Evolutionary conservation across 2,888 invertebrate genomes (phyloP), one percentile per base, ranked within the genome.

Genomic region (Bibio marci): DNA sequence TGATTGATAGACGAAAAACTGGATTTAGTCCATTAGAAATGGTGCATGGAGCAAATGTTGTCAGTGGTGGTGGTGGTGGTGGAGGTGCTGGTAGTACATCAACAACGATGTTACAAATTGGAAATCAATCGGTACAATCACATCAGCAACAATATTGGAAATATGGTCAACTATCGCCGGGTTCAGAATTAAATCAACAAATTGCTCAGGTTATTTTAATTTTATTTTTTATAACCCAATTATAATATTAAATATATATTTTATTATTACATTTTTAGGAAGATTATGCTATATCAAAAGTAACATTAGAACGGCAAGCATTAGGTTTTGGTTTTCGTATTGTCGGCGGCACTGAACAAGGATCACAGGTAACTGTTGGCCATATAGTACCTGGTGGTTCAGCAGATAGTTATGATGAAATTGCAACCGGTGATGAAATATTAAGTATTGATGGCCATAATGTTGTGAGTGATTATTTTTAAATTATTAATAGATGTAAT

Each of bases 271-370:
- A n/a, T n/a, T n/a, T n/a, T n/a, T n/a, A n/a, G n/a, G n/a, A n/a
- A n/a, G 50, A 50, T 30, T 60, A 52, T 38, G 55, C 58, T 22
- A 41, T 62, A 8, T 57, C 58, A 1, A 61, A 62, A 44, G 59
- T 95, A 8, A 80, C 85, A 1, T 63, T 97, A 38, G 80, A 82
- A 35, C 71, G 91, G n/a, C 87, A 90, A 50, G 82, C 87, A 28
- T 80, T 80, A 40, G 97, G 97, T 3, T 98, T 98, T 66, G 98
- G 97, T 8, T 98, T 98, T 66, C 73, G 97, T 44, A 92, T 98
- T 55, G 87, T 97, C 26, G 97, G 97, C 17, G 98, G 98, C 30
- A 90, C 90, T 1, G 97, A 97, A 64, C 95, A 97, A 66, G 88
- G 91, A 41, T 90, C 91, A 45, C 82, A 92, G 64, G 90, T 95